phyloP scores from a whole-genome alignment of 2,888 invertebrate genomes.

The Herminia tarsipennalis region DNA sequence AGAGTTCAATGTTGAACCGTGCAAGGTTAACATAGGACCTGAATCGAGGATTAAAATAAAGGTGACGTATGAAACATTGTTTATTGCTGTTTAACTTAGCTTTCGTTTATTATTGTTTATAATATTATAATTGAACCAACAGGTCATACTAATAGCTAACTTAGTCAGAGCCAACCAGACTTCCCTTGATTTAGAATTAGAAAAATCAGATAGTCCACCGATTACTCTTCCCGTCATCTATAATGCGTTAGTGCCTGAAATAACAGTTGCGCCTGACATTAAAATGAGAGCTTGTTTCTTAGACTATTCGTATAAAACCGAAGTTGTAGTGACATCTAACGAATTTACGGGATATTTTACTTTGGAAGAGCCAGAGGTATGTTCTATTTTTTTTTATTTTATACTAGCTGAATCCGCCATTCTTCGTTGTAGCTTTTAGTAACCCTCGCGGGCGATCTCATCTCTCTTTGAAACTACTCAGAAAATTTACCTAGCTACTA shows the following conservation, averaged over 20 bases:
- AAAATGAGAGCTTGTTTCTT: conserved; percentile 85
- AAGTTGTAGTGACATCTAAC: conserved; percentile 76
- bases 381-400: not conserved
- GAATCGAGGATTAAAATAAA: conserved; percentile 71
- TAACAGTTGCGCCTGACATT: conserved; percentile 80
- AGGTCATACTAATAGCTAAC: conserved; percentile 86
- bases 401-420: too few relatives aligned
- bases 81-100: not conserved
- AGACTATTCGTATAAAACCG: conserved; percentile 80
- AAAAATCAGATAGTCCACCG: conserved; percentile 84
- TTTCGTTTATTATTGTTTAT: not conserved
- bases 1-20: conserved; percentile 83
- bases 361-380: conserved; percentile 41
- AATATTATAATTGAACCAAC: too few relatives aligned
- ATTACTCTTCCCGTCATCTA: conserved; percentile 81
- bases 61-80: too few relatives aligned
- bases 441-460: too few relatives aligned
- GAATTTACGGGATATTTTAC: conserved; percentile 72
- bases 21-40: conserved; percentile 73
- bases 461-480: too few relatives aligned
- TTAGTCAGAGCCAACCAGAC: conserved; percentile 75
- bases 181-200: conserved; percentile 81
- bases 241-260: conserved; percentile 77
- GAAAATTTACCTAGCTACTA: too few relatives aligned
- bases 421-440: too few relatives aligned